These are phyloP conservation scores for Catharus minimus DNA, from an alignment of 2,113 vertebrate genomes.

Conservation along the genomic window DNA sequence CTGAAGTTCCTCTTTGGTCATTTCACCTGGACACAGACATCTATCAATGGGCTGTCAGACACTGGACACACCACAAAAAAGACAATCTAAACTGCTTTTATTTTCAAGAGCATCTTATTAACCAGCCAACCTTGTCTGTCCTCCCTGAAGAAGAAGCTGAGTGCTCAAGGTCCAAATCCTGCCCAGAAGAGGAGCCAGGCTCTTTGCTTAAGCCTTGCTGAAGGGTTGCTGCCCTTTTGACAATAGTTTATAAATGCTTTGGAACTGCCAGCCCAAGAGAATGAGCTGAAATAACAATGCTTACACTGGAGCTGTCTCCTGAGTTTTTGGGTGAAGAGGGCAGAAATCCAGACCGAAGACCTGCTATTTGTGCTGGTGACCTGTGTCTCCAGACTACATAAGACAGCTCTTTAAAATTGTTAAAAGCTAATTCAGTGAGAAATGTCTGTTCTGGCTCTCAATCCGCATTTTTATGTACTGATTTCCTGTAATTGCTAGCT, in stretches of 20 bases:
- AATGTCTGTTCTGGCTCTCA: conserved; percentile 43
- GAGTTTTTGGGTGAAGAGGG: background rate
- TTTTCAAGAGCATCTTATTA: background rate
- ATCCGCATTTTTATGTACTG: conserved; percentile 20
- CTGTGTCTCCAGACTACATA: background rate
- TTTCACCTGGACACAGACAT: background rate
- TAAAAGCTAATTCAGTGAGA: conserved; percentile 48
- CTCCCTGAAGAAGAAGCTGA: background rate
- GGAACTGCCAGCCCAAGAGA: background rate
- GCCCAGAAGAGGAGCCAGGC: background rate
- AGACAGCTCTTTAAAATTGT: conserved; percentile 15
- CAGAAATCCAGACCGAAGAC: background rate
- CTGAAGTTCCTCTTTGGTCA: background rate
- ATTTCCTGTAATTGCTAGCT: conserved; percentile 58
- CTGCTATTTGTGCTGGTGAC: background rate
- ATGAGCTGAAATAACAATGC: background rate
- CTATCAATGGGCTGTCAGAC: background rate
- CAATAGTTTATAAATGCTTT: background rate
- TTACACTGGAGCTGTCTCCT: background rate
- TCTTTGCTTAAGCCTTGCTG: background rate
- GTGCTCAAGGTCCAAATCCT: background rate
- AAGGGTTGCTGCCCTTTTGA: background rate
- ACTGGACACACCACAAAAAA: background rate
- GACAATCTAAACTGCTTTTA: background rate
- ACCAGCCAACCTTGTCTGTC: background rate